Evolutionary conservation across 2,888 invertebrate genomes (phyloP), one percentile per base, ranked within the genome.

Genomic region (Andrena haemorrhoa): DNA sequence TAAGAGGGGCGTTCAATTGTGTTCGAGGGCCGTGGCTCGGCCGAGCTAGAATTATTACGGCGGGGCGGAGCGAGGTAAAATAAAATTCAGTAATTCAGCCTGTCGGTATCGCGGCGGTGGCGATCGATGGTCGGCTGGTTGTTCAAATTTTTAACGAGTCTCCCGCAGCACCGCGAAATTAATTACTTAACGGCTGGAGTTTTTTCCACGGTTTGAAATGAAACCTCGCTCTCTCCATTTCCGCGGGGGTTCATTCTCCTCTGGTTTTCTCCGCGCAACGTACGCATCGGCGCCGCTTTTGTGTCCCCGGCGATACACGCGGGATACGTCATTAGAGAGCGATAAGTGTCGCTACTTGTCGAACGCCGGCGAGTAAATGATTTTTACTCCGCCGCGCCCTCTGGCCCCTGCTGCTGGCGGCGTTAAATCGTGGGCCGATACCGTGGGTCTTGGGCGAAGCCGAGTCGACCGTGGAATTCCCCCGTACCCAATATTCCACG

Each of bases 71-170:
- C 51, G 35, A 47, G 49, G 26, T 51, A 23, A 53, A 75, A 75
- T 58, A 58, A 75, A 81, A 82, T 82, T 72, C 82, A 53, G 82
- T 60, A 72, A 82, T 75, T 81, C 64, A 53, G 31, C 49, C 35
- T 47, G 56, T 56, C 23, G 33, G 81, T 64, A 81, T 75, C 71
- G 81, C 61, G 51, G 49, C 26, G 73, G n/a, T 73, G 49, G 82
- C 63, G 77, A 82, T 74, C 83, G 83, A 83, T 78, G 75, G 73
- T 64, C 69, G 77, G 79, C 68, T 63, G 83, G 83, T 66, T 71
- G 79, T 83, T 79, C 69, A 80, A 83, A 79, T 75, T 88, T 85
- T 86, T 86, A 86, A 88, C 82, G 82, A 88, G 81, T 74, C 85
- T 79, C 73, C 10, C 26, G 83, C 69, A 56, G 71, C 65, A 78